These are phyloP conservation scores for Cardinalis cardinalis DNA, from an alignment of 2,113 vertebrate genomes.

Conservation along the genomic window DNA sequence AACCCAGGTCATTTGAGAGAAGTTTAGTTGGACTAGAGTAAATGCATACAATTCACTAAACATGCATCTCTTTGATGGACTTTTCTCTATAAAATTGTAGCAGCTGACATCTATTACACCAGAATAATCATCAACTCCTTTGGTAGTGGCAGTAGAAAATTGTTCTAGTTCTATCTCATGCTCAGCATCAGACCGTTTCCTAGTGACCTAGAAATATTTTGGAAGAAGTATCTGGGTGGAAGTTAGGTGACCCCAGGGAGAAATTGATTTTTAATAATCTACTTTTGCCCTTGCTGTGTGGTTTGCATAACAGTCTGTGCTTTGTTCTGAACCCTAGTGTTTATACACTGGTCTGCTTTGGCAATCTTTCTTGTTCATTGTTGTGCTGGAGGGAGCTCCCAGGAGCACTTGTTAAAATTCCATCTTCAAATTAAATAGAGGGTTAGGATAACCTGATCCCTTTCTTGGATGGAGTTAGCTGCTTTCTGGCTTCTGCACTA, in stretches of 20 bases:
- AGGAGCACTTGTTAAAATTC: slow-evolving; percentile 59
- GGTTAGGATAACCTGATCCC: slow-evolving; percentile 38
- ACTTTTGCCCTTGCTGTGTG: neutral
- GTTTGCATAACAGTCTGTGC: slow-evolving; percentile 33
- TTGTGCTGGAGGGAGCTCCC: slow-evolving; percentile 30
- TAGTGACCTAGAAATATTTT: neutral
- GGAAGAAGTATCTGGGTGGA: slow-evolving; percentile 9
- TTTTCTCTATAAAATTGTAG: neutral
- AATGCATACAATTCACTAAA: neutral
- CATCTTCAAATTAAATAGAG: slow-evolving; percentile 34
- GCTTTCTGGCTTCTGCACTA: slow-evolving; percentile 24
- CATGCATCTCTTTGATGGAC: neutral
- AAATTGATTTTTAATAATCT: slow-evolving; percentile 47
- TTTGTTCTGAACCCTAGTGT: slow-evolving; percentile 32
- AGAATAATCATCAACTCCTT: neutral
- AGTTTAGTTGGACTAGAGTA: neutral
- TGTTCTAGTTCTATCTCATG: neutral
- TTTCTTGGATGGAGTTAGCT: slow-evolving; percentile 26
- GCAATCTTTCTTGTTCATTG: slow-evolving; percentile 8
- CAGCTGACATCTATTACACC: neutral
- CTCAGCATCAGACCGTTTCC: neutral
- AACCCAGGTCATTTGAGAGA: neutral
- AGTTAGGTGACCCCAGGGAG: slow-evolving; percentile 7
- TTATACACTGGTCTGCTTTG: slow-evolving; percentile 17
- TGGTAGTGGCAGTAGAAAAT: neutral